A percentile compares a stretch with the other conserved stretches of the same genome.
These are phyloP conservation scores for Temnothorax ravouxi DNA, from an alignment of 2,888 invertebrate species.

Conservation along the genomic window DNA sequence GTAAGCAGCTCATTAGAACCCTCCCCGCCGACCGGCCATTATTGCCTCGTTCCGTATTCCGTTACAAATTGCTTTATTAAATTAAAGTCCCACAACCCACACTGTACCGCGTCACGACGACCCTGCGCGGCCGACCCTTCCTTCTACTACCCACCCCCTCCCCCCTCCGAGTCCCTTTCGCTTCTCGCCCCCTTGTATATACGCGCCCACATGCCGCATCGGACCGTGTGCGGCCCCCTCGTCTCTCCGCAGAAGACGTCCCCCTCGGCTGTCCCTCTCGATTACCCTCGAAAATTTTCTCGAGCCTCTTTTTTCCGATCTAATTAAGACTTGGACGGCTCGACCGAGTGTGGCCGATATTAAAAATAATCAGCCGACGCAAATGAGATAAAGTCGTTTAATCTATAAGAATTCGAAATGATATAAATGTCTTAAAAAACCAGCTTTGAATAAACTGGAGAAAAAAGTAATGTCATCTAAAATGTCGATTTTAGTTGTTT, in stretches of 20 bases:
- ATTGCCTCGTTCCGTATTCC: constrained; percentile 87
- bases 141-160: constrained; percentile 41
- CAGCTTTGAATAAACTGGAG: not conserved
- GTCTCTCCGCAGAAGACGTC: constrained; percentile 40
- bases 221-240: constrained; percentile 65
- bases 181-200: constrained; percentile 58
- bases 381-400: constrained; percentile 13
- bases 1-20: constrained; percentile 87
- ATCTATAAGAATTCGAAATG: not conserved
- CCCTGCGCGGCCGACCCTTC: constrained; percentile 67
- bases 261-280: constrained; percentile 50
- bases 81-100: constrained; percentile 85
- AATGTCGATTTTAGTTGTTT: not conserved
- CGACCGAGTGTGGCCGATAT: constrained; percentile 28
- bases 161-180: constrained; percentile 50
- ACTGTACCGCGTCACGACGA: constrained; percentile 75
- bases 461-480: not conserved
- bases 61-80: constrained; percentile 87
- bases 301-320: constrained; percentile 32
- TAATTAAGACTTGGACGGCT: constrained; percentile 36
- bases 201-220: constrained; percentile 66
- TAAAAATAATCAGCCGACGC: constrained; percentile 30
- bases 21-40: constrained; percentile 85
- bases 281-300: constrained; percentile 63
- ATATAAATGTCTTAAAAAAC: not conserved